Percentiles rank a stretch among this genome's conserved stretches.
These are phyloP conservation scores for Bergia puertoricense DNA, from an alignment of 92 coral and sea anemone species.

Conservation along the genomic window DNA sequence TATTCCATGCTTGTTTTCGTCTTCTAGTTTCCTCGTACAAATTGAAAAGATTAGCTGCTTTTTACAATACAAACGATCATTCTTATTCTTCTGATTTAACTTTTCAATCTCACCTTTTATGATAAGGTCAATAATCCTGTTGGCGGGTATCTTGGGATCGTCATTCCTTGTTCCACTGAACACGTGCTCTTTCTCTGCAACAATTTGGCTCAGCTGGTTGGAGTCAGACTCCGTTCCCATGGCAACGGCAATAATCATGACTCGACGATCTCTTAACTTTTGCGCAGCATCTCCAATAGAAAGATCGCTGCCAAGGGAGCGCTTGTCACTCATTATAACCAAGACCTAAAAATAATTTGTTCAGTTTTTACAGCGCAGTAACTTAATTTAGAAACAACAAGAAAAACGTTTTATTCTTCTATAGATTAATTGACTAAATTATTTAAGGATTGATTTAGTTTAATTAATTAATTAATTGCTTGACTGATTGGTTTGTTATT, in stretches of 20 bases:
- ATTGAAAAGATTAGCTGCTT: no score
- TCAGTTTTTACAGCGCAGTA: not conserved
- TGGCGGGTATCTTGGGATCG: not conserved
- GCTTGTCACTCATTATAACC: constrained; percentile 38
- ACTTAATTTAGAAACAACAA: no score
- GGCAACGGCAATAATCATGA: constrained; percentile 27
- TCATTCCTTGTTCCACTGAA: constrained; percentile 10
- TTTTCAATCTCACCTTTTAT: not conserved
- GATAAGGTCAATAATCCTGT: constrained; percentile 36
- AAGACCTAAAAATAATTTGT: constrained; percentile 5
- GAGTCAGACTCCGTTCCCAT: constrained; percentile 22
- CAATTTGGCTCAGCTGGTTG: constrained; percentile 20
- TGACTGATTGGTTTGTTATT: not conserved
- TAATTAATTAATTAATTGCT: not conserved
- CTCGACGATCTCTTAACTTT: constrained; percentile 32
- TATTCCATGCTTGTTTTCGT: no score
- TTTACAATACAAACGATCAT: no score
- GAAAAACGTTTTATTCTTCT: not conserved
- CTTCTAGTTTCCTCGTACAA: no score
- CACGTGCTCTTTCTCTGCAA: constrained; percentile 12
- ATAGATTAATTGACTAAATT: not conserved
- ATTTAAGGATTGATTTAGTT: not conserved
- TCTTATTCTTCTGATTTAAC: no score
- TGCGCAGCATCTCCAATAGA: constrained; percentile 21
- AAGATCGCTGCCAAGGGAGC: constrained; percentile 11